Evolutionary conservation across 2,113 vertebrate genomes (phyloP).

Genomic region (Solenodon paradoxus): DNA sequence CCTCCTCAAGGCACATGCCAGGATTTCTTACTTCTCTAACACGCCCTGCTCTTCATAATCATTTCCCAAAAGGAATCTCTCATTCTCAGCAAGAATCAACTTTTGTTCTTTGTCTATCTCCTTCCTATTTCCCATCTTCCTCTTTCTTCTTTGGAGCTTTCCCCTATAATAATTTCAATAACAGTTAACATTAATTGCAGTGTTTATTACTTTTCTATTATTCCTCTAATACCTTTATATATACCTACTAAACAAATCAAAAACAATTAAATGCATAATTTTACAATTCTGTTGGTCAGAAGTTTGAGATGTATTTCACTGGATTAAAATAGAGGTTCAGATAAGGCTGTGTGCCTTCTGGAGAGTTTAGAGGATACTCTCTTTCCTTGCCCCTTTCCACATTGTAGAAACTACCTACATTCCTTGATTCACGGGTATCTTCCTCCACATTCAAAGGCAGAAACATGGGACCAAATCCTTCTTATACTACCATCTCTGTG

Average conservation of each 20-base stretch:
- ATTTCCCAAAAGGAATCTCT: not conserved
- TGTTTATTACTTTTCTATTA: not conserved
- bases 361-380: not conserved
- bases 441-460: not conserved
- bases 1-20: not conserved
- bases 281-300: no score
- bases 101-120: not conserved
- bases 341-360: not conserved
- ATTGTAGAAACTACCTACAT: not conserved
- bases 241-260: no score
- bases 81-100: not conserved
- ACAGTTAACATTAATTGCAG: not conserved
- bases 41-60: not conserved
- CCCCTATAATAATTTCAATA: not conserved
- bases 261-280: no score
- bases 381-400: not conserved
- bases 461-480: not conserved
- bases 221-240: not conserved
- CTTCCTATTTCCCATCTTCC: no score
- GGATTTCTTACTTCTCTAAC: not conserved
- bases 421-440: not conserved
- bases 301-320: not conserved
- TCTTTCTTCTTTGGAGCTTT: not conserved
- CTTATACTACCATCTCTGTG: no score
- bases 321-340: not conserved